Evolutionary conservation across 2,113 vertebrate genomes (phyloP).

Genomic region (Vulpes vulpes): DNA sequence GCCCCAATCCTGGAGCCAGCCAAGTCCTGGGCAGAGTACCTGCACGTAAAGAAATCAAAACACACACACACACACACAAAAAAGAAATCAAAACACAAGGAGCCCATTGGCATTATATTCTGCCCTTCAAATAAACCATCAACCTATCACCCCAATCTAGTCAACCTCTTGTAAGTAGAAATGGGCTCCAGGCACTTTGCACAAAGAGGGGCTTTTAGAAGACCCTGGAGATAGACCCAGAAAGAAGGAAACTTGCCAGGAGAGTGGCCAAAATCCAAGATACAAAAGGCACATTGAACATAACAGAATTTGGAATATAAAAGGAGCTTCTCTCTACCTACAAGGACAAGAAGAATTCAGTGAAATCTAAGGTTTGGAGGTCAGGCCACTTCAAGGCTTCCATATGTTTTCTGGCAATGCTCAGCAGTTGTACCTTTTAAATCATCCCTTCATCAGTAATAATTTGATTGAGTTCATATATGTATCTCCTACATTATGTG

Average conservation of each 20-base stretch:
- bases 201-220: neutral
- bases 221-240: neutral
- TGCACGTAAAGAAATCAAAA: neutral
- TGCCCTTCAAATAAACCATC: neutral
- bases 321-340: neutral
- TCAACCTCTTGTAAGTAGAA: neutral
- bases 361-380: neutral
- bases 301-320: neutral
- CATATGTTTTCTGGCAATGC: neutral
- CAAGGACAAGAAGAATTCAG: neutral
- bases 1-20: slow-evolving; percentile 87
- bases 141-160: accelerated
- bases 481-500: neutral
- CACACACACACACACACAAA: too few relatives aligned
- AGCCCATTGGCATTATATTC: accelerated
- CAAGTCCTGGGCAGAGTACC: slow-evolving; percentile 85
- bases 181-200: too few relatives aligned
- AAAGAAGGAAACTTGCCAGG: neutral
- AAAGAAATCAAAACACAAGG: neutral
- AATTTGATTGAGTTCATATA: neutral
- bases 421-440: neutral
- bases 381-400: neutral
- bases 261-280: neutral
- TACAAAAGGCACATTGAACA: neutral
- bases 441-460: neutral